A percentile compares a stretch with the other conserved stretches of the same genome.
Conservation (phyloP, 2,113 vertebrate species). For the Fulica atra region DNA sequence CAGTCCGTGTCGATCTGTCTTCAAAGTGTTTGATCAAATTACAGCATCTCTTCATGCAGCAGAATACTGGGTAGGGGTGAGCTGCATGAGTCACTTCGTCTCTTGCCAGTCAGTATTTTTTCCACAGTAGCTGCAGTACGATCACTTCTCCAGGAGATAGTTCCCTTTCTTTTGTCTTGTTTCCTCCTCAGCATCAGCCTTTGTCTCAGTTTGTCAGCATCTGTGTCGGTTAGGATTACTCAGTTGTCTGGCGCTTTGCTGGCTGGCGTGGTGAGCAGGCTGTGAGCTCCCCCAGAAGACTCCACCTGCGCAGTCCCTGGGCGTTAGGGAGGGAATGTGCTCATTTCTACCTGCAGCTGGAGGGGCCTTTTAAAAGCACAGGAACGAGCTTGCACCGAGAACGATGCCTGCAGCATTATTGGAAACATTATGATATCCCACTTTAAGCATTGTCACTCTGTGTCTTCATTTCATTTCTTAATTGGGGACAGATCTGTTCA, state of each 20-base stretch:
- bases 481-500: conserved; percentile 49
- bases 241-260: not conserved
- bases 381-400: not conserved
- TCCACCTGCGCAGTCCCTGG: conserved; percentile 23
- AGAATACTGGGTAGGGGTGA: not conserved
- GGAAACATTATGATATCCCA: conserved; percentile 35
- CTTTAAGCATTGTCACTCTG: conserved; percentile 47
- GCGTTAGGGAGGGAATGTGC: not conserved
- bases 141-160: not conserved
- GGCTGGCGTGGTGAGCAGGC: not conserved
- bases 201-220: conserved; percentile 16
- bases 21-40: not conserved
- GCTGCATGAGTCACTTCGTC: not conserved
- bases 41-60: not conserved
- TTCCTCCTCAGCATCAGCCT: not conserved
- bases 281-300: not conserved
- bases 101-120: not conserved
- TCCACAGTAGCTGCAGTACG: accelerated
- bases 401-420: conserved; percentile 48
- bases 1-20: not conserved
- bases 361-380: not conserved
- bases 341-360: conserved; percentile 33
- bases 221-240: conserved; percentile 5
- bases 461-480: conserved; percentile 58
- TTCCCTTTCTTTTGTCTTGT: not conserved